phyloP scores from a whole-genome alignment of 1,140 invertebrate genomes.

The Drosophila miranda region DNA sequence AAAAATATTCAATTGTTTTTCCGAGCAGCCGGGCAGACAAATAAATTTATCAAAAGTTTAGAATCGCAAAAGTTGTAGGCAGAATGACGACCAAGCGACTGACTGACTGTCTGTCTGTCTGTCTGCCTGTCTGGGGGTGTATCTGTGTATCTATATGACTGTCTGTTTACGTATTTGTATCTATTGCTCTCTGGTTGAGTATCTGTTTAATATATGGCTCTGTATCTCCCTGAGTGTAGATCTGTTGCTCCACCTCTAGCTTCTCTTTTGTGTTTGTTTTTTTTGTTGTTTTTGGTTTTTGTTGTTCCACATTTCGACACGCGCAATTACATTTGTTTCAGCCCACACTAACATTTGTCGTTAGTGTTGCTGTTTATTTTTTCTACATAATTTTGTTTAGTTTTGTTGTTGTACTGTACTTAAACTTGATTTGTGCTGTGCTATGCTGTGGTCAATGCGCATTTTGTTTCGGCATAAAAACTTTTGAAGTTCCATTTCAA shows the following conservation, averaged over 20 bases:
- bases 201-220: no score
- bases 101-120: slow-evolving; percentile 30
- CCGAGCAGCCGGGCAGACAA: slow-evolving; percentile 26
- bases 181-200: not conserved
- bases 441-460: slow-evolving; percentile 35
- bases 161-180: not conserved
- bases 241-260: no score
- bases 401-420: slow-evolving; percentile 23
- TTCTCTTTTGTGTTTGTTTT: slow-evolving; percentile 10
- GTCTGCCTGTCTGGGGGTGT: not conserved
- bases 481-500: slow-evolving; percentile 53
- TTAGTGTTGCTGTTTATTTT: slow-evolving; percentile 24
- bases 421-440: slow-evolving; percentile 55
- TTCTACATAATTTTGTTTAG: slow-evolving; percentile 46
- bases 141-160: not conserved
- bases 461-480: slow-evolving; percentile 36
- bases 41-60: slow-evolving; percentile 53
- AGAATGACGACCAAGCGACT: not conserved
- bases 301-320: slow-evolving; percentile 63
- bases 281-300: slow-evolving; percentile 19
- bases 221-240: no score
- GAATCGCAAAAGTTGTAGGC: slow-evolving; percentile 33
- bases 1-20: slow-evolving; percentile 48
- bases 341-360: slow-evolving; percentile 35
- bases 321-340: slow-evolving; percentile 63